phyloP scores from a whole-genome alignment of 2,113 vertebrate species.

The Pseudopodoces humilis region DNA sequence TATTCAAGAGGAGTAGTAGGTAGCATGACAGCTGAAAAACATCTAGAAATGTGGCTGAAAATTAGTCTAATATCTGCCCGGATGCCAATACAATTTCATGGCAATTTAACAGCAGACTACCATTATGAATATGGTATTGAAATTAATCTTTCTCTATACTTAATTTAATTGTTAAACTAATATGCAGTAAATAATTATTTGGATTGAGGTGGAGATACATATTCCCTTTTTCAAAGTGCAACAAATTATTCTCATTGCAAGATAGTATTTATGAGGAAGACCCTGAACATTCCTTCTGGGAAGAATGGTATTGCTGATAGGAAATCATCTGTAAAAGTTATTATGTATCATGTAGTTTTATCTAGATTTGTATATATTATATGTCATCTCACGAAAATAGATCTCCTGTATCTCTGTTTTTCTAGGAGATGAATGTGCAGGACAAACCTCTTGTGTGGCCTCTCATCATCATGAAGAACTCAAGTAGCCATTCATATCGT shows the following conservation, averaged over 20 bases:
- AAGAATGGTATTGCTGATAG: background rate
- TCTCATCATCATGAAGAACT: background rate
- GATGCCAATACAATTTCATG: background rate
- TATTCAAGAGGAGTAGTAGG: background rate
- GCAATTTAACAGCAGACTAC: background rate
- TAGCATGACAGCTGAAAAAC: background rate
- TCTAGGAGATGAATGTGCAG: background rate
- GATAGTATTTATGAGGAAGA: background rate
- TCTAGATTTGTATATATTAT: background rate
- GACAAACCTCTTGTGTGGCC: background rate
- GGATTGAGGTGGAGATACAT: background rate
- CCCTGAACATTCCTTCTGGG: background rate
- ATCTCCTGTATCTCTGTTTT: background rate
- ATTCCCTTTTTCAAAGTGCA: background rate
- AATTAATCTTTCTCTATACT: background rate
- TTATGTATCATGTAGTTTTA: background rate
- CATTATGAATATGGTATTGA: background rate
- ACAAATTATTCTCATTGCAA: background rate
- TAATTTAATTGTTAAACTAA: background rate
- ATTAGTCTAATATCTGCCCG: background rate
- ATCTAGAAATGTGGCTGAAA: background rate
- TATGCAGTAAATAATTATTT: background rate
- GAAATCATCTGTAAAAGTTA: background rate
- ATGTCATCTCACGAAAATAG: background rate
- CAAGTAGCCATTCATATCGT: background rate